Conservation (phyloP, 2,888 invertebrate genomes). For the Acanthosepion lycidas region DNA sequence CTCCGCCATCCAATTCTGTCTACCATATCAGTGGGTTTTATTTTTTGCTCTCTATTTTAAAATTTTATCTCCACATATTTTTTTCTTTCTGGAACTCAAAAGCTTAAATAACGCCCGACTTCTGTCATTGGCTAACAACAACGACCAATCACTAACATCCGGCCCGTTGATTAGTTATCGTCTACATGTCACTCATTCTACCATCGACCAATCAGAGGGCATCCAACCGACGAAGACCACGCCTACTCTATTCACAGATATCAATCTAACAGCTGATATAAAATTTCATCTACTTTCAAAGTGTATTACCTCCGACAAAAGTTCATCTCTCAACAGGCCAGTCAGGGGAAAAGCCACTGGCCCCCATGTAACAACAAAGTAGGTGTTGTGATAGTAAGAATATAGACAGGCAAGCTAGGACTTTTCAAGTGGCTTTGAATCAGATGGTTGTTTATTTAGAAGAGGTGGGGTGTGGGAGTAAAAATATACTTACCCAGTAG, state of each 20-base stretch:
- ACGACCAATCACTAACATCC: neutral
- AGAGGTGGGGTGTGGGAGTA: neutral
- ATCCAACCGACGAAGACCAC: neutral
- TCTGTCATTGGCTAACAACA: slow-evolving; percentile 37
- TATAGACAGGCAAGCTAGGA: slow-evolving; percentile 38
- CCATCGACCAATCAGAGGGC: slow-evolving; percentile 11
- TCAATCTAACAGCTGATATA: slow-evolving; percentile 33
- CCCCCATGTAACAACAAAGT: slow-evolving; percentile 39
- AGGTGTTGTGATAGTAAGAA: slow-evolving; percentile 42
- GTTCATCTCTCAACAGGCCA: slow-evolving; percentile 9
- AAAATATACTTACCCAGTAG: neutral
- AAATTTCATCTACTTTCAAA: neutral
- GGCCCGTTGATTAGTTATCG: neutral
- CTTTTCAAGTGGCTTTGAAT: slow-evolving; percentile 40
- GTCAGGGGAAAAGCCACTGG: neutral
- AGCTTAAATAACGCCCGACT: slow-evolving; percentile 25
- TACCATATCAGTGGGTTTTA: slow-evolving; percentile 6
- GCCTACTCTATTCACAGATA: slow-evolving; percentile 15
- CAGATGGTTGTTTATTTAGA: slow-evolving; percentile 41
- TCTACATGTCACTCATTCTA: slow-evolving; percentile 34
- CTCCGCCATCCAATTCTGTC: neutral
- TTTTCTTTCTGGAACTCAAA: neutral
- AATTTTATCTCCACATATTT: slow-evolving; percentile 6
- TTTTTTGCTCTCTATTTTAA: neutral
- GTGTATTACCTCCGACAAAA: neutral